Evolutionary conservation across 2,113 vertebrate genomes (phyloP).

Genomic region (Gnathonemus longibarbis): DNA sequence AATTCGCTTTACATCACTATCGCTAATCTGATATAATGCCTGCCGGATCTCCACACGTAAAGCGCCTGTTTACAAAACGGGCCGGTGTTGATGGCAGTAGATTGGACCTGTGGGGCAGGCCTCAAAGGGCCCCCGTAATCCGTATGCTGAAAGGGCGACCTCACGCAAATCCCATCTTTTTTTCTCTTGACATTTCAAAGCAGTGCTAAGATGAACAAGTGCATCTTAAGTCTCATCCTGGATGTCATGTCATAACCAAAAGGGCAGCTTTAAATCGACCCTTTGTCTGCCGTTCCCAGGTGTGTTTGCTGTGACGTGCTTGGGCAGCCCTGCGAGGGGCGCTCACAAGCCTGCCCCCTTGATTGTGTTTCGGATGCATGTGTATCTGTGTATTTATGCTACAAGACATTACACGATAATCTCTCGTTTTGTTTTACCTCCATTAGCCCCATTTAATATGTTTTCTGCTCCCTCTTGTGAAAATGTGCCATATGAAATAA

Average conservation of each 20-base stretch:
- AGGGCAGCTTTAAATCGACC: neutral
- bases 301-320: neutral
- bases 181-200: neutral
- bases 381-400: neutral
- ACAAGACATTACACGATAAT: neutral
- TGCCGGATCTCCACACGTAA: neutral
- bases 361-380: neutral
- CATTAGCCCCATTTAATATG: neutral
- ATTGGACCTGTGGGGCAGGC: neutral
- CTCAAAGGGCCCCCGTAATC: neutral
- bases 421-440: neutral
- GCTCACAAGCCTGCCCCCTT: neutral
- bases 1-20: neutral
- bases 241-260: neutral
- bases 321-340: neutral
- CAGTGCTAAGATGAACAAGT: neutral
- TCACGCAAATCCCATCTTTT: neutral
- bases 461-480: neutral
- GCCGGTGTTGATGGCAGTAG: neutral
- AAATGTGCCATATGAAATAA: neutral
- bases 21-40: neutral
- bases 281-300: neutral
- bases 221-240: neutral
- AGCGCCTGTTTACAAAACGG: neutral
- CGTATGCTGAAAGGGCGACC: neutral